phyloP scores from a whole-genome alignment of 2,113 vertebrate genomes.

The Dolichallabes microphthalmus region DNA sequence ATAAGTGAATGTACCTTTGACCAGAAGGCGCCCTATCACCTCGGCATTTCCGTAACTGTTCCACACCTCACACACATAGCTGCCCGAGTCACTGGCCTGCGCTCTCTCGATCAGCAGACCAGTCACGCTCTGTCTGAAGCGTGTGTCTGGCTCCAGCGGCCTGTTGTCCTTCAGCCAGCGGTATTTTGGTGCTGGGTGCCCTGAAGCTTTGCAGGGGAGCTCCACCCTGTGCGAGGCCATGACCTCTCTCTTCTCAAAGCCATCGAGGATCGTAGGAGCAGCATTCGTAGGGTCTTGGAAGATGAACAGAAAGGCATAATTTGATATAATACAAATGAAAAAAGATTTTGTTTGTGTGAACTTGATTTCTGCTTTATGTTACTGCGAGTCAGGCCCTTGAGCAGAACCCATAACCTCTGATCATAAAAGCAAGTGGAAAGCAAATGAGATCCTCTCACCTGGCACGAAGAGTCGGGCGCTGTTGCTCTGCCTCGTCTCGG shows the following conservation, averaged over 20 bases:
- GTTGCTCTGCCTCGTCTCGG: conserved; percentile 97
- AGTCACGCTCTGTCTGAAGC: conserved; percentile 86
- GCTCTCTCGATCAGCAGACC: conserved; percentile 90
- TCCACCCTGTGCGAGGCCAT: conserved; percentile 93
- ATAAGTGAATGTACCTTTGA: conserved; percentile 84
- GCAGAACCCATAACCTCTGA: background rate
- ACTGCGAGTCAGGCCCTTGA: background rate
- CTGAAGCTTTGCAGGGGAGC: conserved; percentile 95
- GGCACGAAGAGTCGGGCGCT: conserved; percentile 95
- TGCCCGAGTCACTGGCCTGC: conserved; percentile 87
- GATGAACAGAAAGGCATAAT: background rate
- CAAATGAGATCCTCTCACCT: conserved; percentile 70
- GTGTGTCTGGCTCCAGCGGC: conserved; percentile 89
- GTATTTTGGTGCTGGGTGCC: conserved; percentile 91
- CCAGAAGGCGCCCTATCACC: conserved; percentile 85
- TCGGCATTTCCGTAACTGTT: conserved; percentile 95
- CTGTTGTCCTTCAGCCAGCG: conserved; percentile 98
- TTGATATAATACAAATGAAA: too few species aligned
- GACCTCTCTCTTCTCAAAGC: conserved; percentile 91
- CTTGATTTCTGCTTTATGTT: background rate
- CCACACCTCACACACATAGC: conserved; percentile 95
- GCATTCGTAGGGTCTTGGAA: conserved; percentile 74
- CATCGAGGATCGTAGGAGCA: conserved; percentile 92
- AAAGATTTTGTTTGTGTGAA: too few species aligned
- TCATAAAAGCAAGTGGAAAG: background rate